A percentile compares a stretch with the other conserved stretches of the same genome.
These are phyloP conservation scores for Nyctereutes procyonoides DNA, from an alignment of 2,113 vertebrate species.

Conservation along the genomic window DNA sequence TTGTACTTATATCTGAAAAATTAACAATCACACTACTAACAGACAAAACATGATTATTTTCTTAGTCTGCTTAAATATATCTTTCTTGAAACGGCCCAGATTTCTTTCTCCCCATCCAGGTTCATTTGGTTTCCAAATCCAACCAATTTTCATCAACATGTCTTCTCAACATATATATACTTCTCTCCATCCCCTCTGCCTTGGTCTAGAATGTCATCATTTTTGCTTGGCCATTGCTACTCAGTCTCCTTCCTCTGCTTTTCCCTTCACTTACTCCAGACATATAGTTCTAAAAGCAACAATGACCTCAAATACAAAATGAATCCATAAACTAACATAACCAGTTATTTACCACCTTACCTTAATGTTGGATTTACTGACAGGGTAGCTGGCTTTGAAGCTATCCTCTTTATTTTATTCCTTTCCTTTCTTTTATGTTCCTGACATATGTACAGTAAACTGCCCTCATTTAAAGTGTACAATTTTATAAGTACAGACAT, in stretches of 20 bases:
- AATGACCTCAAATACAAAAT: neutral
- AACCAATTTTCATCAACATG: neutral
- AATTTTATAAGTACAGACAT: neutral
- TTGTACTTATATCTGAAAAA: slow-evolving; percentile 29
- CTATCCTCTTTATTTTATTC: neutral
- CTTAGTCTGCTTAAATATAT: neutral
- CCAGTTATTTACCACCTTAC: neutral
- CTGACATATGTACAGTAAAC: neutral
- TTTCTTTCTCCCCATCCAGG: neutral
- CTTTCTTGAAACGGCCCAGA: neutral
- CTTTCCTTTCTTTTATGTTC: neutral
- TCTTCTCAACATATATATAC: neutral
- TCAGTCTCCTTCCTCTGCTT: neutral
- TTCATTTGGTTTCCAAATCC: neutral
- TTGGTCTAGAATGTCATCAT: neutral
- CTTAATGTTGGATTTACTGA: neutral
- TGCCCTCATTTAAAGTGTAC: neutral
- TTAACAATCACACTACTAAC: neutral
- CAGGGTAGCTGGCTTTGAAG: neutral
- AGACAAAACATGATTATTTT: neutral
- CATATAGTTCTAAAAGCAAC: neutral
- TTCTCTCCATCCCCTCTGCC: neutral
- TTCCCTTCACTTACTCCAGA: neutral
- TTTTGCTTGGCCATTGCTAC: neutral
- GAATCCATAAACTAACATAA: neutral